These are phyloP conservation scores for Sisyra nigra DNA, from an alignment of 2,888 invertebrate species.

Conservation along the genomic window DNA sequence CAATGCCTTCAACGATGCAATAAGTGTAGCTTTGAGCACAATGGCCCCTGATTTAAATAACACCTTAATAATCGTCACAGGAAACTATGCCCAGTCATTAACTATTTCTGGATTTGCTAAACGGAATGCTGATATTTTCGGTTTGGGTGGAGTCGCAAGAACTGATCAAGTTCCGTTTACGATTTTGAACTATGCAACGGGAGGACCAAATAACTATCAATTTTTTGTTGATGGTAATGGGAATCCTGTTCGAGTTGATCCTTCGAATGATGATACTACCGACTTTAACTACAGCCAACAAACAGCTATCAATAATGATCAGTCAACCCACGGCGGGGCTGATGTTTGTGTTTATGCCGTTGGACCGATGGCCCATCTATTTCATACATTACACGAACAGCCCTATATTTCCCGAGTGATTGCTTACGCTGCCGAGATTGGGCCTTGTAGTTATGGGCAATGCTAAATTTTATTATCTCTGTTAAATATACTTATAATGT, in stretches of 20 bases:
- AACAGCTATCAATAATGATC: conserved; percentile 49
- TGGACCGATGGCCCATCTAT: conserved; percentile 78
- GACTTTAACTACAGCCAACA: conserved; percentile 56
- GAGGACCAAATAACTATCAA: conserved; percentile 52
- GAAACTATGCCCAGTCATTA: conserved; percentile 69
- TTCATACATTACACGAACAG: conserved; percentile 82
- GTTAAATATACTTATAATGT: too few species aligned
- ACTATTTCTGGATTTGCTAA: conserved; percentile 62
- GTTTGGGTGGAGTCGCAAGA: conserved; percentile 24
- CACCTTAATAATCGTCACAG: conserved; percentile 72
- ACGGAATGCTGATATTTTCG: conserved; percentile 52
- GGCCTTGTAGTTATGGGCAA: too few species aligned
- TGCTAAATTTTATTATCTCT: too few species aligned
- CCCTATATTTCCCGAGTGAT: conserved; percentile 77
- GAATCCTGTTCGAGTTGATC: conserved; percentile 38
- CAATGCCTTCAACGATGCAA: conserved; percentile 60
- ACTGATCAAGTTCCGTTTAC: conserved; percentile 54
- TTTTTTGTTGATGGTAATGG: conserved; percentile 22
- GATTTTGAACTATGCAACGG: conserved; percentile 60
- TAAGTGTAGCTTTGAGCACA: conserved; percentile 44
- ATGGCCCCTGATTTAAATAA: conserved; percentile 32
- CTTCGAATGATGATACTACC: conserved; percentile 38
- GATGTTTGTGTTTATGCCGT: conserved; percentile 74
- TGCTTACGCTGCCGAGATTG: conserved; percentile 65
- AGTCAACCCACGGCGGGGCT: conserved; percentile 68